Evolutionary conservation across 2,113 vertebrate species (phyloP).

Genomic region (Lepus americanus): DNA sequence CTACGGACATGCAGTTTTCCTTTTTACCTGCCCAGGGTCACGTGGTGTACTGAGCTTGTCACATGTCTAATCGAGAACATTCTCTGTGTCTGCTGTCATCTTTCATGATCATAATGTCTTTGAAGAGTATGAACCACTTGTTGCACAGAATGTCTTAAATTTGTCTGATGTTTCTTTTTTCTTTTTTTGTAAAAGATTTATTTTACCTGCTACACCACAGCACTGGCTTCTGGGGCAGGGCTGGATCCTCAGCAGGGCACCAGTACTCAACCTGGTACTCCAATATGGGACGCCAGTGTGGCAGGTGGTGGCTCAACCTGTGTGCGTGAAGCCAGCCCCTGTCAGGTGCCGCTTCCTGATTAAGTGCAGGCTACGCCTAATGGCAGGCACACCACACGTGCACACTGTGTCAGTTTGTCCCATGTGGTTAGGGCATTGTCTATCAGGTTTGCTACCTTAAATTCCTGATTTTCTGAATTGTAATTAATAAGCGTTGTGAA

Average conservation of each 20-base stretch:
- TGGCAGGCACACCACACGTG: background rate
- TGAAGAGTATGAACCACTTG: background rate
- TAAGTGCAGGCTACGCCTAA: background rate
- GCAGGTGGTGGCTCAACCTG: too few species aligned
- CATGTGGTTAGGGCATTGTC: background rate
- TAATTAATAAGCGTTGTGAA: background rate
- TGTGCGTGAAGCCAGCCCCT: too few species aligned
- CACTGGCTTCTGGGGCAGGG: too few species aligned
- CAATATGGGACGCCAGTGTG: too few species aligned
- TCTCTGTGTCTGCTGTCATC: background rate
- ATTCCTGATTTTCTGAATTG: background rate
- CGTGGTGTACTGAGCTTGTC: background rate
- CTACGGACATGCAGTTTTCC: background rate
- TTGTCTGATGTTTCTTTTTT: background rate
- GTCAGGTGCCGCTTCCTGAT: background rate
- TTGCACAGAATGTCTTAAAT: background rate
- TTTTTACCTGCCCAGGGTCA: background rate
- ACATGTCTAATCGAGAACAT: background rate
- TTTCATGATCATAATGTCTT: background rate
- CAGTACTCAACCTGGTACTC: too few species aligned
- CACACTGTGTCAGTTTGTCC: rapidly evolving
- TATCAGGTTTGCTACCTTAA: background rate
- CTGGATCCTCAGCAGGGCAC: too few species aligned
- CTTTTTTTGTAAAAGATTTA: too few species aligned
- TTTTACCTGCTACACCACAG: too few species aligned